Base-by-base conservation (phyloP, 2,797 vertebrate genomes). In the Pangasius djambal region DNA sequence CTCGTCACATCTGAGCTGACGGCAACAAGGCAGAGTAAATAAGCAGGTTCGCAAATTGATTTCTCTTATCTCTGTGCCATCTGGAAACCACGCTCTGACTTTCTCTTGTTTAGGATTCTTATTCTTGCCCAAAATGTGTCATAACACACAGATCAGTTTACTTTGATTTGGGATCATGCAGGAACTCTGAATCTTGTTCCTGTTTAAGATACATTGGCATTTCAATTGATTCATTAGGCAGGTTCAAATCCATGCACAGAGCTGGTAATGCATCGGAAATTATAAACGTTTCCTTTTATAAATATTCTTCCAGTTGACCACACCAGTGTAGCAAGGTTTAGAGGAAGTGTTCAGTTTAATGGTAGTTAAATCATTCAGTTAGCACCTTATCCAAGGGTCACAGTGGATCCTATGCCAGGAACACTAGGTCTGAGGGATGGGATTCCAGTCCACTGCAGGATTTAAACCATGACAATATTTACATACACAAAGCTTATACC, bases 1-100 rank as follows among this genome's bases (percentile, higher is more conserved):
- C 86, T 79, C 74, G 84, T 87, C 57, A 86, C 87, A 88, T 89
- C 78, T 88, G 82, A 91, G 59, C 90, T 89, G 37, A 86, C 31
- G 65, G 48, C 77, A 89, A 90, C 83, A 89, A 69, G 87, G 34
- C 72, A 69, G 59, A 89, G 81, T 83, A 90, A 90, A 89, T 85
- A 88, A 83, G 16, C 81, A 37, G n/a, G 20, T 86, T 67, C 6
- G 1, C 5, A 1, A 69, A 85, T 70, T 25, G 48, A 70, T 69
- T 70, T 37, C 31, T 52, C 65, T 70, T 55, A 69, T 85, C 59
- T 88, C 37, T 40, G 18, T 70, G 9, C 37, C 70, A 37, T 61
- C 78, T 81, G 83, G 77, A 48, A 89, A 31, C 40, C 83, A 52
- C 0, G 55, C 86, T 52, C 31, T 37, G n/a, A 34, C 31, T 70